phyloP scores from a whole-genome alignment of 1,140 invertebrate species.

The Wasmannia auropunctata region DNA sequence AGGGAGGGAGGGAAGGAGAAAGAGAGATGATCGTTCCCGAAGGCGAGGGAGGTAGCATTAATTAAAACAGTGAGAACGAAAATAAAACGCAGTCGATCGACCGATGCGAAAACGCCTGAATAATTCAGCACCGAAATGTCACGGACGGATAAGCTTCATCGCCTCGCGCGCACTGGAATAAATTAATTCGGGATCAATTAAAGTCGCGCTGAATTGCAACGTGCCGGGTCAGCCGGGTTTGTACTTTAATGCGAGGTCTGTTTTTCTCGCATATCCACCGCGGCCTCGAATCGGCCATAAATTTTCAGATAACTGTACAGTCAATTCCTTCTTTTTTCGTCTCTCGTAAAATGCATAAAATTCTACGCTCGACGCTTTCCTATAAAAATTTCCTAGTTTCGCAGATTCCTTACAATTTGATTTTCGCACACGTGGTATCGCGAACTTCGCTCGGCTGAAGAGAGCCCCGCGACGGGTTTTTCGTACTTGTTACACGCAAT shows the following conservation, averaged over 20 bases:
- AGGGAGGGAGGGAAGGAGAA: background rate
- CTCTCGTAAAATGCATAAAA: background rate
- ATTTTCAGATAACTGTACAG: background rate
- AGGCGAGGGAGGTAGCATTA: constrained; percentile 22
- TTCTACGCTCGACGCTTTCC: background rate
- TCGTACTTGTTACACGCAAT: constrained; percentile 5
- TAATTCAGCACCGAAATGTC: constrained; percentile 55
- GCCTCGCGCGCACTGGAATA: constrained; percentile 49
- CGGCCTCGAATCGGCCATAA: constrained; percentile 17
- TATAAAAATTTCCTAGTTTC: background rate
- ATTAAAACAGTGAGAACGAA: constrained; percentile 49
- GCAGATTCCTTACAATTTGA: background rate
- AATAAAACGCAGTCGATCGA: constrained; percentile 57
- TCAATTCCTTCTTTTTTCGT: no score
- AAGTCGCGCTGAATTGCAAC: constrained; percentile 15
- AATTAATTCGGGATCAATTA: constrained; percentile 65
- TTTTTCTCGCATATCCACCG: constrained; percentile 8
- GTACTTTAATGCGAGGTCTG: constrained; percentile 19
- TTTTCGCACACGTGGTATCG: background rate
- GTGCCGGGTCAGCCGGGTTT: background rate
- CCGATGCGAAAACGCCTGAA: constrained; percentile 57
- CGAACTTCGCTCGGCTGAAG: background rate
- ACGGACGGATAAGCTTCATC: constrained; percentile 52
- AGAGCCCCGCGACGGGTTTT: background rate
- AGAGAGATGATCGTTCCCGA: background rate